Evolutionary conservation across 2,888 invertebrate species (phyloP).

Genomic region (Alloscopus bannaensis): DNA sequence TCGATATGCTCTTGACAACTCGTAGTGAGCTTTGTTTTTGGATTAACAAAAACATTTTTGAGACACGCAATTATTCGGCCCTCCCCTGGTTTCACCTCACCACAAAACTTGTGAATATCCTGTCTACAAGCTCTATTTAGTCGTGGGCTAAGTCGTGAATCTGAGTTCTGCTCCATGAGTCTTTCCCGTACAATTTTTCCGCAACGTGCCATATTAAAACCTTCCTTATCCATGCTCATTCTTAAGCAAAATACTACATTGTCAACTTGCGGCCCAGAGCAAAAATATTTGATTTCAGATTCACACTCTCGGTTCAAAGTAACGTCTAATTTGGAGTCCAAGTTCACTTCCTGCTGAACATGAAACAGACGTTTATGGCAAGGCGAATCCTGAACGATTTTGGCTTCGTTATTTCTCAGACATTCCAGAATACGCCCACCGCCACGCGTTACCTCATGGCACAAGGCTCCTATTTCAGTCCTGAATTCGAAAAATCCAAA

Average conservation of each 20-base stretch:
- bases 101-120: conserved; percentile 87
- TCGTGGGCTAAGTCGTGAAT: conserved; percentile 78
- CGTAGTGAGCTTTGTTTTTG: conserved; percentile 57
- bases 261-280: conserved; percentile 76
- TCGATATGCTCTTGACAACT: conserved; percentile 89
- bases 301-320: conserved; percentile 89
- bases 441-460: conserved; percentile 85
- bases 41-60: conserved; percentile 66
- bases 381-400: conserved; percentile 74
- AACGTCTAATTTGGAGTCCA: conserved; percentile 85
- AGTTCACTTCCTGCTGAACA: conserved; percentile 90
- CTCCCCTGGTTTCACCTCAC: conserved; percentile 75
- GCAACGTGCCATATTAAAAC: conserved; percentile 79
- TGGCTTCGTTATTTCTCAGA: conserved; percentile 76
- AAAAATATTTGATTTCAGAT: conserved; percentile 90
- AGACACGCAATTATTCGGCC: conserved; percentile 70
- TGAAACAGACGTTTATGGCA: conserved; percentile 91
- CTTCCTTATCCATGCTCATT: conserved; percentile 65
- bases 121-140: conserved; percentile 87
- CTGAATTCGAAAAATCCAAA: conserved; percentile 75
- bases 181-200: conserved; percentile 89
- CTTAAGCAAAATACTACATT: conserved; percentile 67
- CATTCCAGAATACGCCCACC: conserved; percentile 92
- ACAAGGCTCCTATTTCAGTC: conserved; percentile 86
- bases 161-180: conserved; percentile 92